These are phyloP conservation scores for Drosophila aff. DNA, from an alignment of 1,140 invertebrate genomes.

Conservation along the genomic window DNA sequence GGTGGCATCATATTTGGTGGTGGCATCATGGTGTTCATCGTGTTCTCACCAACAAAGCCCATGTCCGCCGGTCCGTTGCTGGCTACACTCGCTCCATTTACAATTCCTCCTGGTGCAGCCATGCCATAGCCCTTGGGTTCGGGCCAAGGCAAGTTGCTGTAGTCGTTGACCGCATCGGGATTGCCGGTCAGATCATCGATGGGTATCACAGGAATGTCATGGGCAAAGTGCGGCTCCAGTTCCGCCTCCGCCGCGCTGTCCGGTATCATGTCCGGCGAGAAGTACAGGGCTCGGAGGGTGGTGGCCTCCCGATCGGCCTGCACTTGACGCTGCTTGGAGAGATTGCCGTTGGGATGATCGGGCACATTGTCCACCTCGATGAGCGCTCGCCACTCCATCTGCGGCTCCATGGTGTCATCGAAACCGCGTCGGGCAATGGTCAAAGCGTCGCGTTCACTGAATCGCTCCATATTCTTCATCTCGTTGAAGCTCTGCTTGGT, in stretches of 20 bases:
- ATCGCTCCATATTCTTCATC: constrained; percentile 95
- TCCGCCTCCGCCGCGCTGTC: constrained; percentile 95
- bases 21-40: constrained; percentile 17
- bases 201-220: constrained; percentile 93
- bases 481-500: constrained; percentile 94
- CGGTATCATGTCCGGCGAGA: constrained; percentile 93
- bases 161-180: constrained; percentile 91
- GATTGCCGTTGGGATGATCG: constrained; percentile 88
- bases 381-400: constrained; percentile 89
- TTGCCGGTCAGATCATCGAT: constrained; percentile 94
- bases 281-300: constrained; percentile 94
- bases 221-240: constrained; percentile 90
- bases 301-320: constrained; percentile 94
- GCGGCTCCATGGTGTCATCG: constrained; percentile 92
- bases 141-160: constrained; percentile 91
- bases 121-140: constrained; percentile 89
- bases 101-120: constrained; percentile 48
- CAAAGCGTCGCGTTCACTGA: constrained; percentile 93
- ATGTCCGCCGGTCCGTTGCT: constrained; percentile 27
- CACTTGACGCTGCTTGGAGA: constrained; percentile 94
- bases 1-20: constrained; percentile 85
- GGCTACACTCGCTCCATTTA: neutral
- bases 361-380: constrained; percentile 89
- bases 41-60: constrained; percentile 32
- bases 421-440: constrained; percentile 91